These are phyloP conservation scores for Paramuricea clavata DNA, from an alignment of 92 coral and sea anemone species.

Conservation along the genomic window DNA sequence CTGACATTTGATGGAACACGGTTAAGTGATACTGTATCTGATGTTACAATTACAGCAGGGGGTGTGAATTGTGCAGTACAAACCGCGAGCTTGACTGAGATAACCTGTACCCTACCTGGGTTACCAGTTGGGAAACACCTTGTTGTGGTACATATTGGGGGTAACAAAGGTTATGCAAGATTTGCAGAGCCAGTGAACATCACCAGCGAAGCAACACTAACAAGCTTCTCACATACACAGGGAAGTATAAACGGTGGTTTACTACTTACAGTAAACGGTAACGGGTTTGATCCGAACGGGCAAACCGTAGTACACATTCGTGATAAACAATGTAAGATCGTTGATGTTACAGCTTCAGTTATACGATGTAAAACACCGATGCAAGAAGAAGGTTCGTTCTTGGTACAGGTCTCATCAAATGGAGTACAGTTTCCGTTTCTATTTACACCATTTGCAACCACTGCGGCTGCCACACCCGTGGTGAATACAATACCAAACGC, in stretches of 20 bases:
- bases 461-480: slow-evolving; percentile 73
- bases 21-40: slow-evolving; percentile 61
- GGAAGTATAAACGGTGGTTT: slow-evolving; percentile 89
- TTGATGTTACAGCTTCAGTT: slow-evolving; percentile 66
- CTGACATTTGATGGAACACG: slow-evolving; percentile 76
- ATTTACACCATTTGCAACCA: slow-evolving; percentile 61
- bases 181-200: neutral
- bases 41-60: slow-evolving; percentile 75
- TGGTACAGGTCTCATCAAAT: slow-evolving; percentile 71
- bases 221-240: slow-evolving; percentile 72
- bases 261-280: slow-evolving; percentile 73
- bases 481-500: slow-evolving; percentile 74
- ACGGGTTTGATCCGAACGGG: slow-evolving; percentile 79
- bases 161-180: slow-evolving; percentile 27
- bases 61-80: slow-evolving; percentile 67
- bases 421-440: slow-evolving; percentile 71
- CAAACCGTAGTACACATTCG: slow-evolving; percentile 78
- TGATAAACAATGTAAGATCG: slow-evolving; percentile 51
- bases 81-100: slow-evolving; percentile 63
- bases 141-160: neutral
- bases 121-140: slow-evolving; percentile 60
- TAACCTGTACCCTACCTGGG: slow-evolving; percentile 69
- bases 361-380: slow-evolving; percentile 72
- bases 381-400: slow-evolving; percentile 78
- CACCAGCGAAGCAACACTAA: slow-evolving; percentile 39